These are phyloP conservation scores for Sebastiscus tertius DNA, from an alignment of 2,797 vertebrate species.

Conservation along the genomic window DNA sequence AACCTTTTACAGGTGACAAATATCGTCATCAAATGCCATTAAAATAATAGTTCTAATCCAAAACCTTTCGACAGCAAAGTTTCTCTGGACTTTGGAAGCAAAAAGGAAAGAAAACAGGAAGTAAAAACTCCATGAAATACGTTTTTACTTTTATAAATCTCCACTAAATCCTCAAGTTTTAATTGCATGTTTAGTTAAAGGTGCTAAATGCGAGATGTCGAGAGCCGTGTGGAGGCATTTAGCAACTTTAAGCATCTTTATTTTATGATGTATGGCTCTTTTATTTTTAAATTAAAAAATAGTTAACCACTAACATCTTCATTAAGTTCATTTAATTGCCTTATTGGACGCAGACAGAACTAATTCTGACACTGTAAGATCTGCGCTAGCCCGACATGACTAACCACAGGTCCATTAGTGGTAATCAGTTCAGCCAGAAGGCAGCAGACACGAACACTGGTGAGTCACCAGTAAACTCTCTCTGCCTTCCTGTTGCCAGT, in stretches of 20 bases:
- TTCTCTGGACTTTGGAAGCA: too few species aligned
- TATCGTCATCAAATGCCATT: neutral
- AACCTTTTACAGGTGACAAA: neutral
- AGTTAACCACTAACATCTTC: neutral
- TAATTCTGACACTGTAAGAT: neutral
- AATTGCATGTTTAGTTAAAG: neutral
- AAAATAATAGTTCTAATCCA: neutral
- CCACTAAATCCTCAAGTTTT: neutral
- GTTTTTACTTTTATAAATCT: neutral
- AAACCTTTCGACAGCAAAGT: too few species aligned
- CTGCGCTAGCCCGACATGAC: neutral
- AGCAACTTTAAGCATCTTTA: neutral
- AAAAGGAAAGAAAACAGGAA: neutral
- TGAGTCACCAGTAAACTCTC: slow-evolving; percentile 3
- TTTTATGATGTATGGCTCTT: neutral
- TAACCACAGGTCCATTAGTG: neutral
- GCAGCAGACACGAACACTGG: neutral
- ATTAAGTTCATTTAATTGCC: neutral
- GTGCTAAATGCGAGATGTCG: too few species aligned
- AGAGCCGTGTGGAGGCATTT: too few species aligned
- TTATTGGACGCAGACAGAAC: neutral
- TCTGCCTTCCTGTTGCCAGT: neutral
- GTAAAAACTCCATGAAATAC: neutral
- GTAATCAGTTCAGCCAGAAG: neutral
- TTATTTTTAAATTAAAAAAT: neutral